Percentiles rank a stretch among this genome's conserved stretches.
These are phyloP conservation scores for Drosophila mojavensis DNA, from an alignment of 1,140 invertebrate genomes.

Conservation along the genomic window DNA sequence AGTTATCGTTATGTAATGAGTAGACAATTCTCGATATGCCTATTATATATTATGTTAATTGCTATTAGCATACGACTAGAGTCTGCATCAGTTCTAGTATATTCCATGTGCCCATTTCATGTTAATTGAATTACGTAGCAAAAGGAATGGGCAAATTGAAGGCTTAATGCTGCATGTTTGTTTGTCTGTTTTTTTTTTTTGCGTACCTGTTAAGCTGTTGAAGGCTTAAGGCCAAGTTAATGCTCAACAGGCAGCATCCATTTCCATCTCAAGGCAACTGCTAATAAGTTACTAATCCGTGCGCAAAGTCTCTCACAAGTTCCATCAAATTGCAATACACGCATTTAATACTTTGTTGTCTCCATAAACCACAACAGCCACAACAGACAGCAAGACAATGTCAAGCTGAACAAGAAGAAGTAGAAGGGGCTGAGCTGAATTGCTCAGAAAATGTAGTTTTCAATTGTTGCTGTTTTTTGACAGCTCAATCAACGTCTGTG, in stretches of 20 bases:
- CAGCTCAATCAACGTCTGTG: constrained; percentile 64
- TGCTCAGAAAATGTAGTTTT: constrained; percentile 37
- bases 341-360: constrained; percentile 48
- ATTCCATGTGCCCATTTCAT: neutral
- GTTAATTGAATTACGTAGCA: neutral
- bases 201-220: constrained; percentile 2
- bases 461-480: constrained; percentile 56
- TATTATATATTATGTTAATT: too few relatives aligned
- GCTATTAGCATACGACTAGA: too few relatives aligned
- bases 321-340: constrained; percentile 27
- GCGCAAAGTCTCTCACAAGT: constrained; percentile 51
- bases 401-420: constrained; percentile 1
- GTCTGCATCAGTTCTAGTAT: too few relatives aligned
- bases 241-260: constrained; percentile 42
- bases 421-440: neutral
- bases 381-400: constrained; percentile 44
- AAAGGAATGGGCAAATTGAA: constrained; percentile 9
- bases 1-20: neutral
- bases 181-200: neutral
- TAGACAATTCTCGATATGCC: neutral
- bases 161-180: neutral
- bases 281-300: constrained; percentile 70
- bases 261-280: constrained; percentile 55
- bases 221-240: constrained; percentile 40
- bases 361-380: constrained; percentile 32